phyloP scores from a whole-genome alignment of 2,888 invertebrate genomes.

The Hydraecia micacea region DNA sequence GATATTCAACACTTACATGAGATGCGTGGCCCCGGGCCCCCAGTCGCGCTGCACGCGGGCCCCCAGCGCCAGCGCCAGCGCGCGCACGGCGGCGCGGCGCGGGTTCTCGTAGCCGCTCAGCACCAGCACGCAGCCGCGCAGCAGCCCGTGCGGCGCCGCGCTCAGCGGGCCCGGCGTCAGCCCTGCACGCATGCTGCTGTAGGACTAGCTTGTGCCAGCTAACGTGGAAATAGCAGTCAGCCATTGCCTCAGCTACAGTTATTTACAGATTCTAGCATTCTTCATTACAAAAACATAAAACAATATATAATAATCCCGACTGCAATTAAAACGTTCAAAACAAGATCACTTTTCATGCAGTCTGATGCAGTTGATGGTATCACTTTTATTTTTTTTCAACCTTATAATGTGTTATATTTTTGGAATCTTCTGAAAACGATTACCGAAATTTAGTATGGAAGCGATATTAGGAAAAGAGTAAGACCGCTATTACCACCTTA shows the following conservation, averaged over 20 bases:
- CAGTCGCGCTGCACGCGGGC: conserved; percentile 95
- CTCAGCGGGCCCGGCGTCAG: conserved; percentile 11
- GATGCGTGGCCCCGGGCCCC: conserved; percentile 94
- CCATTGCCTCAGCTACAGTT: neutral
- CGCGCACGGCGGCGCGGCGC: conserved; percentile 91
- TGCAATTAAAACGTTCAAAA: neutral
- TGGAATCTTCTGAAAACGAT: neutral
- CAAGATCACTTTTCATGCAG: neutral
- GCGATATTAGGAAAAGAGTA: too few species aligned
- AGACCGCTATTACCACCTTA: too few species aligned
- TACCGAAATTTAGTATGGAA: too few species aligned
- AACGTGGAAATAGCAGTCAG: neutral
- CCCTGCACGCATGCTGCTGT: neutral
- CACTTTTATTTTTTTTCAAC: too few species aligned
- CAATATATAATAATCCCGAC: neutral
- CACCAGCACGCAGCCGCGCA: conserved; percentile 93
- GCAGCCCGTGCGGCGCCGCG: conserved; percentile 57
- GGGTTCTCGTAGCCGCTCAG: conserved; percentile 97
- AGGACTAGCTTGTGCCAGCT: neutral
- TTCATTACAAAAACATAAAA: neutral
- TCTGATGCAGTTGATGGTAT: neutral
- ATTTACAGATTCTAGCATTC: neutral
- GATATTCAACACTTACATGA: conserved; percentile 90
- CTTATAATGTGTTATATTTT: neutral
- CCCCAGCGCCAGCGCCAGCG: conserved; percentile 93